A percentile compares a stretch with the other conserved stretches of the same genome.
phyloP scores from a whole-genome alignment of 2,888 invertebrate species.

The Parnassius apollo region DNA sequence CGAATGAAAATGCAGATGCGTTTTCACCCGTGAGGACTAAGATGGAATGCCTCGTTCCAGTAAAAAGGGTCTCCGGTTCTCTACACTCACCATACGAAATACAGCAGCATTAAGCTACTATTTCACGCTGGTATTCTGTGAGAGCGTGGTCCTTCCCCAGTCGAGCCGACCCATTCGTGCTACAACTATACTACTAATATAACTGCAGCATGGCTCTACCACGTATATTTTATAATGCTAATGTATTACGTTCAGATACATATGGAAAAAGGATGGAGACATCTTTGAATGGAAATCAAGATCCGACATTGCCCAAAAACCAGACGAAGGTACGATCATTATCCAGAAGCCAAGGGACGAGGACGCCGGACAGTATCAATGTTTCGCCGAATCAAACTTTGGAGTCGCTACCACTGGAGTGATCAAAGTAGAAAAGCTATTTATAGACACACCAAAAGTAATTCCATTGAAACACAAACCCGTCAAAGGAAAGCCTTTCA shows the following conservation, averaged over 20 bases:
- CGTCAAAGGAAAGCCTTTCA: neutral
- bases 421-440: constrained; percentile 46
- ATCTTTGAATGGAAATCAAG: neutral
- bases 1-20: too few relatives aligned
- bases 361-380: constrained; percentile 58
- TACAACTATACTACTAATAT: too few relatives aligned
- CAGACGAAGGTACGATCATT: constrained; percentile 43
- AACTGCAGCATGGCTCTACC: too few relatives aligned
- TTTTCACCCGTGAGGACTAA: too few relatives aligned
- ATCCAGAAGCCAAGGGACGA: constrained; percentile 48
- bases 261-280: neutral
- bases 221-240: too few relatives aligned
- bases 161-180: too few relatives aligned
- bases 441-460: neutral
- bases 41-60: too few relatives aligned
- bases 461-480: neutral
- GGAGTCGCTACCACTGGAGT: constrained; percentile 44
- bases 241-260: neutral
- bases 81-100: too few relatives aligned
- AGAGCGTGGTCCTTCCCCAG: too few relatives aligned
- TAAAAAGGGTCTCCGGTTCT: too few relatives aligned
- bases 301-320: neutral
- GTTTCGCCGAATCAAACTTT: constrained; percentile 46
- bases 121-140: too few relatives aligned
- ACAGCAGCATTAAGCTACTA: too few relatives aligned